Conservation (phyloP, 2,888 invertebrate genomes). For the Agriopis marginaria region DNA sequence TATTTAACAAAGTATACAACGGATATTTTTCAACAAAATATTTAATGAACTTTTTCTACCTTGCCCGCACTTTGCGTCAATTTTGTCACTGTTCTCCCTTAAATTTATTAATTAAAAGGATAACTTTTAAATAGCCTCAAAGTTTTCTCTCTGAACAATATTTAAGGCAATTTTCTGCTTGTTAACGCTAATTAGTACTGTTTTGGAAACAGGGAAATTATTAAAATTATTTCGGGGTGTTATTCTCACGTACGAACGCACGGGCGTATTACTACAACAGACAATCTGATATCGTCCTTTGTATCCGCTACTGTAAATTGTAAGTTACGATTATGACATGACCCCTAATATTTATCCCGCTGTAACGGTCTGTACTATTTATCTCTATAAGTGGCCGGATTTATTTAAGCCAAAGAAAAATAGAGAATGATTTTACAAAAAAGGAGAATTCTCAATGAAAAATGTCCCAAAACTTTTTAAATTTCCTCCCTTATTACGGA, state of each 20-base stretch:
- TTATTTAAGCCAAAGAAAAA: slow-evolving; percentile 40
- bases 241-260: slow-evolving; percentile 16
- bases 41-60: slow-evolving; percentile 29
- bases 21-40: slow-evolving; percentile 25
- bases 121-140: slow-evolving; percentile 36
- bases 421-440: slow-evolving; percentile 37
- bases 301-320: slow-evolving; percentile 42
- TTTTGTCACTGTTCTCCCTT: slow-evolving; percentile 33
- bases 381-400: slow-evolving; percentile 39
- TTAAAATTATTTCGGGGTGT: slow-evolving; percentile 9
- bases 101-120: slow-evolving; percentile 36
- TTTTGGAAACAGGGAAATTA: slow-evolving; percentile 13
- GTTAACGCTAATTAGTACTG: slow-evolving; percentile 35
- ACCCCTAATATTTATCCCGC: slow-evolving; percentile 41
- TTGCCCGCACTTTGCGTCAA: slow-evolving; percentile 24
- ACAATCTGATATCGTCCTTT: slow-evolving; percentile 20
- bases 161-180: slow-evolving; percentile 35
- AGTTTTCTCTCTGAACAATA: slow-evolving; percentile 28
- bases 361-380: slow-evolving; percentile 38
- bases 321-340: slow-evolving; percentile 47
- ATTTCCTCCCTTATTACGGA: slow-evolving; percentile 56
- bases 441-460: slow-evolving; percentile 39
- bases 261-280: slow-evolving; percentile 4
- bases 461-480: slow-evolving; percentile 48
- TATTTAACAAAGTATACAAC: slow-evolving; percentile 26